Conservation (phyloP, 2,113 vertebrate species). For the Heteronetta atricapilla region DNA sequence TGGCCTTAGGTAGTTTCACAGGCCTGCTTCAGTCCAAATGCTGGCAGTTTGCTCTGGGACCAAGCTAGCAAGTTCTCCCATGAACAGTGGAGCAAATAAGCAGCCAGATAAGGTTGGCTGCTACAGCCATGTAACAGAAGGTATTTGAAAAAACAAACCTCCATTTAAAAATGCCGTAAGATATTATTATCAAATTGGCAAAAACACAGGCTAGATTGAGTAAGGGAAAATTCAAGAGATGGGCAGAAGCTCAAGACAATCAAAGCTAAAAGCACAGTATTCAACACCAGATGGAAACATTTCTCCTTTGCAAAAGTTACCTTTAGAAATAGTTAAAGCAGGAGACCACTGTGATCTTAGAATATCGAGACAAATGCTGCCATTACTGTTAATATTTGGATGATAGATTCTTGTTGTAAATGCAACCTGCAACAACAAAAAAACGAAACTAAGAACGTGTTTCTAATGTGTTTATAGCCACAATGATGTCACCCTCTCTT, state of each 20-base stretch:
- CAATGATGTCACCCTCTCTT: not conserved
- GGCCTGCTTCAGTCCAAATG: not conserved
- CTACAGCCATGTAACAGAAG: not conserved
- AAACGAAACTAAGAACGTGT: not conserved
- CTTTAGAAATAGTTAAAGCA: conserved; percentile 99
- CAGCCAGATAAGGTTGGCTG: not conserved
- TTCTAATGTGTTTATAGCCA: not conserved
- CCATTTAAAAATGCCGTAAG: not conserved
- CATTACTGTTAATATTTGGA: conserved; percentile 99
- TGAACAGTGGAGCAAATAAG: not conserved
- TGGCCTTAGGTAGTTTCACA: not conserved
- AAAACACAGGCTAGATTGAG: not conserved
- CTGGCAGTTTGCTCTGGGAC: not conserved
- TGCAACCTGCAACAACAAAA: conserved; percentile 84
- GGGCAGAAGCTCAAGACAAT: not conserved
- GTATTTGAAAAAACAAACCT: not conserved
- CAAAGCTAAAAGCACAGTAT: not conserved
- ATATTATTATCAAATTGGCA: not conserved
- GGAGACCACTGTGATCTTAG: conserved; percentile 99
- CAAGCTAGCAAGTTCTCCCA: not conserved
- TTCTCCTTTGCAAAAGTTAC: conserved; percentile 70
- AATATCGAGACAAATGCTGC: conserved; percentile 99
- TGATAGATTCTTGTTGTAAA: conserved; percentile 99
- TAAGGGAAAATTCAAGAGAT: not conserved
- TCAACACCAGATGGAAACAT: not conserved